These are phyloP conservation scores for Portunus trituberculatus DNA, from an alignment of 1,140 invertebrate genomes.

Conservation along the genomic window DNA sequence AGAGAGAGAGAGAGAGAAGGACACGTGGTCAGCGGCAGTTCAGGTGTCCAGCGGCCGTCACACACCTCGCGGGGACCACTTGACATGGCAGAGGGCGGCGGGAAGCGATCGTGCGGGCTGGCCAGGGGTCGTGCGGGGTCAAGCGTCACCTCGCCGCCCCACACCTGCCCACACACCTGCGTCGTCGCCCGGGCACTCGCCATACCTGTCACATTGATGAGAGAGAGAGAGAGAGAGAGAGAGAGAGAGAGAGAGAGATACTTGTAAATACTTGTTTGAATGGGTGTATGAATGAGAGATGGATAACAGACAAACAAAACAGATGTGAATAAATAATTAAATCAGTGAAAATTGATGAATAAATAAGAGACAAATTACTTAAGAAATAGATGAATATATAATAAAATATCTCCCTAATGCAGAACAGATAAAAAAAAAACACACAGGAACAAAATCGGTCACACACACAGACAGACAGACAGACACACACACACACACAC, in stretches of 20 bases:
- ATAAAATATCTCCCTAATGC: too few relatives aligned
- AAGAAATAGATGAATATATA: too few relatives aligned
- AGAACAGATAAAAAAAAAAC: too few relatives aligned
- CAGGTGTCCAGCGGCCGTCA: neutral
- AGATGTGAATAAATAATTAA: too few relatives aligned
- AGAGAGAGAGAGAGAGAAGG: too few relatives aligned
- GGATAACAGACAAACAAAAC: too few relatives aligned
- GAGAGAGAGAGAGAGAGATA: neutral
- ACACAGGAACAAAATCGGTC: too few relatives aligned
- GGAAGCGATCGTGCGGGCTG: neutral
- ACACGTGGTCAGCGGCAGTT: too few relatives aligned
- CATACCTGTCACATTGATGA: neutral
- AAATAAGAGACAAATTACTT: too few relatives aligned
- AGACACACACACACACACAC: slow-evolving; percentile 25
- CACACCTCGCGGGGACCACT: neutral
- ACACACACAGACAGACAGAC: neutral
- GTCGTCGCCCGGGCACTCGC: neutral
- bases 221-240: too few relatives aligned
- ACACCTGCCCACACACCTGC: slow-evolving; percentile 3
- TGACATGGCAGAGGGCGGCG: neutral
- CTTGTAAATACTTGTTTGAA: neutral
- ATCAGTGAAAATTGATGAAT: too few relatives aligned
- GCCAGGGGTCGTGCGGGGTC: neutral
- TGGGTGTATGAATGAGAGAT: too few relatives aligned
- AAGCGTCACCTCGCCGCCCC: neutral